Conservation (phyloP, 1,140 invertebrate genomes). For the Apis mellifera region DNA sequence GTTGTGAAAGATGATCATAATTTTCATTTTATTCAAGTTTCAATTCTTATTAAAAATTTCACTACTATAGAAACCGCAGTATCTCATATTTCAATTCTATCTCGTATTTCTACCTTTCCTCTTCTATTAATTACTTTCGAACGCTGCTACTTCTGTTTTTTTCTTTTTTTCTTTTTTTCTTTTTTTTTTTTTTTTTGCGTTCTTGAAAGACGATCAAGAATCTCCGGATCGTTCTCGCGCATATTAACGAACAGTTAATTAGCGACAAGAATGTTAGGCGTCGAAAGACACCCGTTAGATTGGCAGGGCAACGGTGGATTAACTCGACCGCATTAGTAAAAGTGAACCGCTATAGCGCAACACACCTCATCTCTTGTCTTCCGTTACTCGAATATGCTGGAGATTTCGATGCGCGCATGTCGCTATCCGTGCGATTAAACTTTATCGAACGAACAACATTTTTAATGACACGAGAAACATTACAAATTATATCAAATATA, state of each 20-base stretch:
- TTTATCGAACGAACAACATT: background rate
- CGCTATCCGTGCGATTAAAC: background rate
- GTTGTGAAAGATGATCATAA: too few relatives aligned
- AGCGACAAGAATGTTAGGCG: background rate
- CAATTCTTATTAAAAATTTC: too few relatives aligned
- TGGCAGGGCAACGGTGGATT: conserved; percentile 10
- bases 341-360: conserved; percentile 61
- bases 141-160: background rate
- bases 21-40: too few relatives aligned
- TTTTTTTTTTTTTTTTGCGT: background rate
- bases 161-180: too few relatives aligned
- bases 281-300: conserved; percentile 34
- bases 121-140: background rate
- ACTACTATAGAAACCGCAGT: too few relatives aligned
- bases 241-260: conserved; percentile 22
- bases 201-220: background rate
- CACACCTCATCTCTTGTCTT: conserved; percentile 68
- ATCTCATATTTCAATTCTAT: too few relatives aligned
- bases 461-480: too few relatives aligned
- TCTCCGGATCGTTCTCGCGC: background rate
- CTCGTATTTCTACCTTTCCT: background rate
- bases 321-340: conserved; percentile 61
- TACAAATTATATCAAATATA: too few relatives aligned
- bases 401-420: conserved; percentile 52
- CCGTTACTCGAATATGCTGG: conserved; percentile 74